A percentile compares a stretch with the other conserved stretches of the same genome.
phyloP scores from a whole-genome alignment of 2,888 invertebrate genomes.

The Onthophagus sagittarius region DNA sequence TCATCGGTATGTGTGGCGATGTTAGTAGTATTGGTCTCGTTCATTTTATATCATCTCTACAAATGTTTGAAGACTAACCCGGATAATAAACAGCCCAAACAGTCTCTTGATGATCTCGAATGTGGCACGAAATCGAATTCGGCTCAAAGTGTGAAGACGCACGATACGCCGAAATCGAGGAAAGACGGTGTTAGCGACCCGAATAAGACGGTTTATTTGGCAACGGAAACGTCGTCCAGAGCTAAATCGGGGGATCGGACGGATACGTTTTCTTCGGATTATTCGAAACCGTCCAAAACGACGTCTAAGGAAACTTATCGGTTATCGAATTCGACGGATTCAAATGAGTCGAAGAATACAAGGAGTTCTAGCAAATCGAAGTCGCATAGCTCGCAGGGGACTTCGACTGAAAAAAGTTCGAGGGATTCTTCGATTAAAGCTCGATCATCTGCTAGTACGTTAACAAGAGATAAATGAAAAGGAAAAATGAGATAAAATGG shows the following conservation, averaged over 20 bases:
- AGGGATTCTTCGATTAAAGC: neutral
- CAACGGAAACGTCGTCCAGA: neutral
- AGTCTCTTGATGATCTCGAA: neutral
- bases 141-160: neutral
- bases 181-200: neutral
- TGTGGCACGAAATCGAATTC: neutral
- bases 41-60: conserved; percentile 29
- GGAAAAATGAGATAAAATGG: neutral
- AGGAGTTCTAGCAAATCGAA: conserved; percentile 6
- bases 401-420: neutral
- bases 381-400: neutral
- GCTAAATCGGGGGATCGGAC: neutral
- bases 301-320: conserved; percentile 1
- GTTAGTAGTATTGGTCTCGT: conserved; percentile 29
- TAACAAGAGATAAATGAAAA: neutral
- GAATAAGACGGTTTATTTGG: neutral
- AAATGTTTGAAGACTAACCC: conserved; percentile 30
- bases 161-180: neutral
- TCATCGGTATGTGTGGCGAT: conserved; percentile 31
- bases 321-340: conserved; percentile 5
- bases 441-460: neutral
- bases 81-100: neutral
- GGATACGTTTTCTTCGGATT: neutral
- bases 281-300: neutral
- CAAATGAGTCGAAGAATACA: conserved; percentile 3